Conservation (phyloP, 2,888 invertebrate species). For the Torymus tubicola region DNA sequence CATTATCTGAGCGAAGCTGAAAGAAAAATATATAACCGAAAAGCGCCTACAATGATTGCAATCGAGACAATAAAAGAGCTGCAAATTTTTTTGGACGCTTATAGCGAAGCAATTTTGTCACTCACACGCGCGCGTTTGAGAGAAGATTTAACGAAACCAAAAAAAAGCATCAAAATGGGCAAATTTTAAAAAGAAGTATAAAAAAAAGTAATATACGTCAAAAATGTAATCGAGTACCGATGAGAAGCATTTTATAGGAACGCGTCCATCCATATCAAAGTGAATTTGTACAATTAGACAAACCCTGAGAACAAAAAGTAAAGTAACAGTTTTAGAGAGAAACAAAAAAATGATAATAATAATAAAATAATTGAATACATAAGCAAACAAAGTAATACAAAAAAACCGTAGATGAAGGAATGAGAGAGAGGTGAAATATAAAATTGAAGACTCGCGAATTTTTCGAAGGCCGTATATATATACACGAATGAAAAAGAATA, state of each 20-base stretch:
- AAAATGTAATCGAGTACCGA: slow-evolving; percentile 8
- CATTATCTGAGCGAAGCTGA: neutral
- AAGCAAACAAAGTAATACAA: slow-evolving; percentile 11
- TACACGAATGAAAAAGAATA: neutral
- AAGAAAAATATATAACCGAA: neutral
- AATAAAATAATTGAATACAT: neutral
- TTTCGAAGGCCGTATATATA: neutral
- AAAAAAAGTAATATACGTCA: too few relatives aligned
- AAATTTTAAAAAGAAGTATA: too few relatives aligned
- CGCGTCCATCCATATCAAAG: slow-evolving; percentile 53
- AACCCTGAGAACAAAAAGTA: neutral
- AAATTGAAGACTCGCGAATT: slow-evolving; percentile 3
- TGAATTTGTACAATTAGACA: slow-evolving; percentile 53
- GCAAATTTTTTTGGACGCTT: neutral
- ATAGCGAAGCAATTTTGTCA: too few relatives aligned
- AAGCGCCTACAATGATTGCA: slow-evolving; percentile 46
- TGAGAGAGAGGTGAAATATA: neutral
- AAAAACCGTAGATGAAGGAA: neutral
- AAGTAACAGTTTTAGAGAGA: neutral
- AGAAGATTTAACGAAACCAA: too few relatives aligned
- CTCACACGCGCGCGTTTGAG: too few relatives aligned
- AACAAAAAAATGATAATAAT: slow-evolving; percentile 2
- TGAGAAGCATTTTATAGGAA: slow-evolving; percentile 52
- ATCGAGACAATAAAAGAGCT: slow-evolving; percentile 48
- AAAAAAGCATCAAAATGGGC: too few relatives aligned